Conservation (phyloP, 2,888 invertebrate genomes). For the Ormia ochracea region DNA sequence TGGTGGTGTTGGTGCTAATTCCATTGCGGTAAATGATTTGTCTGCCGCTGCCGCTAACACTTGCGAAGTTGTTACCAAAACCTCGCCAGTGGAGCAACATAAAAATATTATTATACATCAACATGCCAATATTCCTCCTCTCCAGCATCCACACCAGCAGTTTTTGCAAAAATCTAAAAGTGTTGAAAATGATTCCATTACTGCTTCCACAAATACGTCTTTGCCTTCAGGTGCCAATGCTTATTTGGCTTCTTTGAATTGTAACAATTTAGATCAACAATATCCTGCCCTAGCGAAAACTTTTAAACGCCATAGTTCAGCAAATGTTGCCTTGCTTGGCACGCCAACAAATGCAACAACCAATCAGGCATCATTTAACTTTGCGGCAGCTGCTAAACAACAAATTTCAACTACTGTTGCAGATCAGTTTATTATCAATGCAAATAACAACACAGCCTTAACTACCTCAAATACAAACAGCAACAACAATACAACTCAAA, state of each 20-base stretch:
- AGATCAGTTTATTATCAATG: constrained; percentile 37
- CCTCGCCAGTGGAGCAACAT: constrained; percentile 29
- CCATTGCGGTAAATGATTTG: constrained; percentile 15
- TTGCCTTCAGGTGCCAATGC: constrained; percentile 22
- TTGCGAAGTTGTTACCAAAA: constrained; percentile 32
- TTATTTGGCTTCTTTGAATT: constrained; percentile 65
- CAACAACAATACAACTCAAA: constrained; percentile 52
- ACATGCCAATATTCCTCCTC: constrained; percentile 39
- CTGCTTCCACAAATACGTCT: constrained; percentile 57
- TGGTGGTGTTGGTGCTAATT: neutral
- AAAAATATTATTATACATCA: constrained; percentile 42
- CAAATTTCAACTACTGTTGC: constrained; percentile 45
- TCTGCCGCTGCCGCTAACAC: neutral
- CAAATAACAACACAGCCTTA: constrained; percentile 55
- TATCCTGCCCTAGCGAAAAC: constrained; percentile 78
- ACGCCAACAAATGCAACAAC: constrained; percentile 9
- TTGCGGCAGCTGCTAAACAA: constrained; percentile 65
- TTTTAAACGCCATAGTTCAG: constrained; percentile 74
- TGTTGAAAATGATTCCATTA: constrained; percentile 72
- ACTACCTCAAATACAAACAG: constrained; percentile 61
- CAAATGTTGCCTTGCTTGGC: constrained; percentile 65
- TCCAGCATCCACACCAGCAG: constrained; percentile 58
- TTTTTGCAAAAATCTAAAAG: constrained; percentile 76
- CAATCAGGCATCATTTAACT: constrained; percentile 60
- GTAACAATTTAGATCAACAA: constrained; percentile 74